These are phyloP conservation scores for Phyllotreta cruciferae DNA, from an alignment of 2,888 invertebrate genomes.

Conservation along the genomic window DNA sequence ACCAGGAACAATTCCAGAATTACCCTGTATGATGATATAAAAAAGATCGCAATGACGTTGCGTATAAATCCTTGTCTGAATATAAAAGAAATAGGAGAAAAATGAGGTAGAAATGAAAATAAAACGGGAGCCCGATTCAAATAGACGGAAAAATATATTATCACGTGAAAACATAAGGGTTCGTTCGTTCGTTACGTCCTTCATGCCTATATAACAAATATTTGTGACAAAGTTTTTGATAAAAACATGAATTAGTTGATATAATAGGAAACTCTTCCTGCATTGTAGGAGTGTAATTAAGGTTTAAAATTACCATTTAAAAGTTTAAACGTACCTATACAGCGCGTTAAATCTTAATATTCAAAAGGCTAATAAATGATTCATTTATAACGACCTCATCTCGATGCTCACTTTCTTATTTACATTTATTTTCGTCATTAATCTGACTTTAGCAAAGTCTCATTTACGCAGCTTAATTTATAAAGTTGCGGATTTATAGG, in stretches of 20 bases:
- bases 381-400: conserved; percentile 28
- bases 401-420: conserved; percentile 45
- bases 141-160: conserved; percentile 59
- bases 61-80: conserved; percentile 61
- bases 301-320: conserved; percentile 18
- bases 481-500: conserved; percentile 61
- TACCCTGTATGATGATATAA: conserved; percentile 2
- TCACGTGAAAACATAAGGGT: conserved; percentile 53
- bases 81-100: conserved; percentile 60
- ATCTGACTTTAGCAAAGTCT: conserved; percentile 61
- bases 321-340: conserved; percentile 10
- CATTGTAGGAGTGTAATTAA: conserved; percentile 1
- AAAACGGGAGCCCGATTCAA: conserved; percentile 59
- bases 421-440: conserved; percentile 61
- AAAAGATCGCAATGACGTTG: conserved; percentile 54
- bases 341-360: conserved; percentile 18
- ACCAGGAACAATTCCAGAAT: neutral
- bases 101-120: conserved; percentile 60
- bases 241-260: neutral
- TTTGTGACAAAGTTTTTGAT: conserved; percentile 28
- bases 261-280: neutral
- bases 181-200: conserved; percentile 46
- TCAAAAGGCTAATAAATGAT: conserved; percentile 26
- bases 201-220: conserved; percentile 45
- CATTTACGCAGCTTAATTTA: conserved; percentile 61